These are phyloP conservation scores for Melanitta fusca DNA, from an alignment of 2,797 vertebrate genomes.

Conservation along the genomic window DNA sequence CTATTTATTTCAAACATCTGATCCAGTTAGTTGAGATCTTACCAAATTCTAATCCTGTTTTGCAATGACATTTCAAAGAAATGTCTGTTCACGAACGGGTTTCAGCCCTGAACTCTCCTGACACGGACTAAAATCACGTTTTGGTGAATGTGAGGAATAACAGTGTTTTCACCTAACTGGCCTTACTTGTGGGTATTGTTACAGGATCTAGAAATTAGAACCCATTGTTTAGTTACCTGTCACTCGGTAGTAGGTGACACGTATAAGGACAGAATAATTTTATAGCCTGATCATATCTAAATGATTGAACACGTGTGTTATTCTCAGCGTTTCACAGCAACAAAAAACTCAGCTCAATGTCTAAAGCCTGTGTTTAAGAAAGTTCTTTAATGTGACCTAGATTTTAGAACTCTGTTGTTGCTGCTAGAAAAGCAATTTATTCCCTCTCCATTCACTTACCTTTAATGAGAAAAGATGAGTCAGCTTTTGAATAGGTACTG, in stretches of 20 bases:
- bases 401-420: slow-evolving; percentile 75
- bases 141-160: background rate
- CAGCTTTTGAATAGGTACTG: slow-evolving; percentile 63
- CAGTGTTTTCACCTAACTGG: background rate
- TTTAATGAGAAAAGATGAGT: slow-evolving; percentile 74
- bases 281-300: background rate
- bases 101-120: background rate
- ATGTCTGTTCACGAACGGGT: background rate
- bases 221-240: background rate
- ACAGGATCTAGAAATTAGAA: background rate
- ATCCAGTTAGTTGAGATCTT: background rate
- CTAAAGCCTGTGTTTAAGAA: slow-evolving; percentile 25
- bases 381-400: slow-evolving; percentile 76
- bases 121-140: background rate
- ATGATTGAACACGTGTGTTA: background rate
- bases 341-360: background rate
- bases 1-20: background rate
- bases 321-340: background rate
- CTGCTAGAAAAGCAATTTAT: slow-evolving; percentile 72
- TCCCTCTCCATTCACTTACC: slow-evolving; percentile 63
- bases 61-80: background rate
- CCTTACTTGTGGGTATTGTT: background rate
- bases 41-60: background rate
- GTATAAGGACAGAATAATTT: background rate
- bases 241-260: background rate